Evolutionary conservation across 2,797 vertebrate genomes (phyloP), one percentile per base, ranked within the genome.

Genomic region (Arrhamphus sclerolepis): DNA sequence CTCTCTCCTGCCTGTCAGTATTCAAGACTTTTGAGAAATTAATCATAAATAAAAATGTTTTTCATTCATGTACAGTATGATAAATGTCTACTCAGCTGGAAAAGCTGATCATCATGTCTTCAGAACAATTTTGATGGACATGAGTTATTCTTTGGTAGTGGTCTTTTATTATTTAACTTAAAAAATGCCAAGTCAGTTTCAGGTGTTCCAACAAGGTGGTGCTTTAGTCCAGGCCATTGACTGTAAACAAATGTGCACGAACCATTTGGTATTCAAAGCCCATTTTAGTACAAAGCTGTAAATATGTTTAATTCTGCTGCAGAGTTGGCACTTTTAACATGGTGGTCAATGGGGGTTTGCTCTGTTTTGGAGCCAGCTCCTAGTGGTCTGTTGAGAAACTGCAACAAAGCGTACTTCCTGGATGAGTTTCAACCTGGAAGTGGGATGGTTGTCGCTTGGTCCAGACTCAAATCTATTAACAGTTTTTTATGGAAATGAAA

Each of bases 51-150:
- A 38, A 17, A 60, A 19, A 47, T 6, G 28, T 19, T 62, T 60
- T 44, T 56, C 20, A 42, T 41, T 60, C 42, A 18, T 13, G 46
- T 29, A 0, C 18, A 18, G 16, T 5, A 1, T 40, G 20, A 41
- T 22, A 17, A 57, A 14, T 52, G 56, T 79, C 80, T 69, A 14
- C 56, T 76, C 80, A 81, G 74, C 72, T 56, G 71, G 7, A 18
- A 48, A 18, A 7, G 34, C n/a, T 11, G 14, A 38, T 70, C 46
- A 21, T 49, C 34, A 4, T 1, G 41, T 52, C 53, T 52, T 60
- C 1, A 31, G 3, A 21, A 39, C 26, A 18, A 18, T 51, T 11
- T 24, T 42, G 26, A 17, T 7, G 28, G 4, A 20, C 40, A 29
- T 46, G 24, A 66, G 7, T 28, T 17, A 9, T 17, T 5, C 13